These are phyloP conservation scores for Eospalax fontanierii DNA, from an alignment of 2,797 vertebrate genomes.

Conservation along the genomic window DNA sequence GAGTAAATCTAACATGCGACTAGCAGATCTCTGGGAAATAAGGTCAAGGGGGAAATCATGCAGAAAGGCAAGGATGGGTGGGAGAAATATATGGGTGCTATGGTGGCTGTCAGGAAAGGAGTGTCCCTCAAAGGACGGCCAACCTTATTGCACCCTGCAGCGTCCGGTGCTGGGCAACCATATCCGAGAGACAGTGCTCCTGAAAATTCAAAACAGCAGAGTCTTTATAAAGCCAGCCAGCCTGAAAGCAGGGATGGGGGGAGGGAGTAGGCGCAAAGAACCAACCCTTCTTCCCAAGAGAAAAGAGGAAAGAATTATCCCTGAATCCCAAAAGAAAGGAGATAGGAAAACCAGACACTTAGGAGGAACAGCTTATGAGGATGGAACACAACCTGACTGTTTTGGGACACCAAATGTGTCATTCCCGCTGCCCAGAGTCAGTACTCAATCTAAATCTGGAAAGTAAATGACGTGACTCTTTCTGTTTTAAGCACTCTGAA, in stretches of 20 bases:
- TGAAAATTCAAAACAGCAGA: conserved; percentile 88
- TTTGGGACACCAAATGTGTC: conserved; percentile 60
- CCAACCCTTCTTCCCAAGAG: conserved; percentile 82
- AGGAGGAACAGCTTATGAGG: conserved; percentile 73
- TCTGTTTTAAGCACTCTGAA: conserved; percentile 54
- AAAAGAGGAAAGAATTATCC: conserved; percentile 78
- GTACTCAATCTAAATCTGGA: conserved; percentile 55
- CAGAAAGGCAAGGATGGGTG: conserved; percentile 80
- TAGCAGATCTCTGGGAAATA: conserved; percentile 78
- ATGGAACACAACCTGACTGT: conserved; percentile 50
- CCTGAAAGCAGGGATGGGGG: conserved; percentile 79
- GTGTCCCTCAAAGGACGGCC: conserved; percentile 85
- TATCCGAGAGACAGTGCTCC: conserved; percentile 86
- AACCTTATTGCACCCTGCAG: conserved; percentile 87
- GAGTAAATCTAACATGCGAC: conserved; percentile 82
- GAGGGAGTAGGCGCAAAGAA: conserved; percentile 72
- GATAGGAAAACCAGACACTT: conserved; percentile 75
- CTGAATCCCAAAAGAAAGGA: conserved; percentile 78
- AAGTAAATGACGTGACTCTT: conserved; percentile 68
- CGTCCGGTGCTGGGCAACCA: conserved; percentile 83
- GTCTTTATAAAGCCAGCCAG: conserved; percentile 87
- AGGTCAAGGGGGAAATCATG: conserved; percentile 79
- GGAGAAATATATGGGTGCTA: conserved; percentile 79
- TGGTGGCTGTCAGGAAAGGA: conserved; percentile 84
- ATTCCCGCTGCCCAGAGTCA: conserved; percentile 61